Evolutionary conservation across 1,140 invertebrate genomes (phyloP).

Genomic region (Periplaneta americana): DNA sequence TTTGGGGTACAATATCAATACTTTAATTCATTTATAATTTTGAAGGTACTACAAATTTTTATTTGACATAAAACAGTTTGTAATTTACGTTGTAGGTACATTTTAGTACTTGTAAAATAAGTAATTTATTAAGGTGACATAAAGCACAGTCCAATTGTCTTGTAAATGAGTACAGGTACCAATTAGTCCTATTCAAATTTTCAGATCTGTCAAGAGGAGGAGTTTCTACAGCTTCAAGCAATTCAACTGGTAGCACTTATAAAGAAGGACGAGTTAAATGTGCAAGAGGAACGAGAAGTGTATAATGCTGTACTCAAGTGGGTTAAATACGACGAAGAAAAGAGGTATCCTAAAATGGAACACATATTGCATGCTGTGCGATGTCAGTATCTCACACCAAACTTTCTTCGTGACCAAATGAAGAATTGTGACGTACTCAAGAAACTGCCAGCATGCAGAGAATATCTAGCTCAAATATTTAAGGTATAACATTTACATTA

Average conservation of each 20-base stretch:
- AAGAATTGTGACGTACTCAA: constrained; percentile 83
- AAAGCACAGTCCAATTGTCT: too few species aligned
- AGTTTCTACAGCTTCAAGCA: constrained; percentile 76
- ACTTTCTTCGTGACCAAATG: constrained; percentile 84
- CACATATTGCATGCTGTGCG: constrained; percentile 80
- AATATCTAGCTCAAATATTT: constrained; percentile 86
- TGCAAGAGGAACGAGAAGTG: constrained; percentile 84
- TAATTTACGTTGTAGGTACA: too few species aligned
- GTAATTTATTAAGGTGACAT: too few species aligned
- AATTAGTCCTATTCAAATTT: too few species aligned
- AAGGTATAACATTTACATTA: constrained; percentile 49
- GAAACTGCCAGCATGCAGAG: constrained; percentile 79
- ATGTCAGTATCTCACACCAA: constrained; percentile 87
- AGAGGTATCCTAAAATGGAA: constrained; percentile 76
- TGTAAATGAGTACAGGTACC: too few species aligned
- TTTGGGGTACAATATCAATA: too few species aligned
- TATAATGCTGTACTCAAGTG: constrained; percentile 89
- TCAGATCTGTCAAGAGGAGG: constrained; percentile 82
- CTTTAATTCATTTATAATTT: too few species aligned
- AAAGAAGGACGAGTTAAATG: constrained; percentile 82
- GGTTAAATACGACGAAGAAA: constrained; percentile 82
- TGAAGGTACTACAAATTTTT: too few species aligned
- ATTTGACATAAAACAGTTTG: too few species aligned
- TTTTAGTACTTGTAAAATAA: too few species aligned
- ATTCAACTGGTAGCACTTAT: constrained; percentile 75